Conservation (phyloP, 1,140 invertebrate species). For the Zophobas atratus region DNA sequence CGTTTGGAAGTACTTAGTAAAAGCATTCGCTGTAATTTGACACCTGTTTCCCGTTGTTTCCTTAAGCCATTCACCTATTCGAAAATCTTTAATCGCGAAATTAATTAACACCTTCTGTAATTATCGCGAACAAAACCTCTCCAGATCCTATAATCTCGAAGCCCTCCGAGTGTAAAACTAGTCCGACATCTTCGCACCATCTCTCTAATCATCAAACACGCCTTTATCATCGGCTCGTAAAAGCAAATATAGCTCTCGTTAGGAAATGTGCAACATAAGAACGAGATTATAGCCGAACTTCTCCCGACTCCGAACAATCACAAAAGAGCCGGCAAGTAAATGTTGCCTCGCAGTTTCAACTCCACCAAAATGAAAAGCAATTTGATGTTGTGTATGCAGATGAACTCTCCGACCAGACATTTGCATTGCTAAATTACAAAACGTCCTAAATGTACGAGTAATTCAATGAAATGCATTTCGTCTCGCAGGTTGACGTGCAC, state of each 20-base stretch:
- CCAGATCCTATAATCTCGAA: too few relatives aligned
- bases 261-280: slow-evolving; percentile 33
- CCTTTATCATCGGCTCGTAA: neutral
- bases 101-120: too few relatives aligned
- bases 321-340: slow-evolving; percentile 25
- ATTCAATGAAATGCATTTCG: neutral
- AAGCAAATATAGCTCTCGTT: neutral
- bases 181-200: too few relatives aligned
- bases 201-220: neutral
- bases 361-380: slow-evolving; percentile 30
- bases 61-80: too few relatives aligned
- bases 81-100: too few relatives aligned
- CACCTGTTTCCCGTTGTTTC: too few relatives aligned
- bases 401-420: slow-evolving; percentile 10
- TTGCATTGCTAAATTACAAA: slow-evolving; percentile 27
- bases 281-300: slow-evolving; percentile 17
- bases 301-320: slow-evolving; percentile 9
- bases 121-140: too few relatives aligned
- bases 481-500: neutral
- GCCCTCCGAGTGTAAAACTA: too few relatives aligned
- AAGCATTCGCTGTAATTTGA: too few relatives aligned
- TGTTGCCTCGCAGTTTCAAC: slow-evolving; percentile 25
- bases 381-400: slow-evolving; percentile 34
- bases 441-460: slow-evolving; percentile 11
- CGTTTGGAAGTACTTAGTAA: too few relatives aligned